phyloP scores from a whole-genome alignment of 2,797 vertebrate genomes.

The Nannoperca obscura region DNA sequence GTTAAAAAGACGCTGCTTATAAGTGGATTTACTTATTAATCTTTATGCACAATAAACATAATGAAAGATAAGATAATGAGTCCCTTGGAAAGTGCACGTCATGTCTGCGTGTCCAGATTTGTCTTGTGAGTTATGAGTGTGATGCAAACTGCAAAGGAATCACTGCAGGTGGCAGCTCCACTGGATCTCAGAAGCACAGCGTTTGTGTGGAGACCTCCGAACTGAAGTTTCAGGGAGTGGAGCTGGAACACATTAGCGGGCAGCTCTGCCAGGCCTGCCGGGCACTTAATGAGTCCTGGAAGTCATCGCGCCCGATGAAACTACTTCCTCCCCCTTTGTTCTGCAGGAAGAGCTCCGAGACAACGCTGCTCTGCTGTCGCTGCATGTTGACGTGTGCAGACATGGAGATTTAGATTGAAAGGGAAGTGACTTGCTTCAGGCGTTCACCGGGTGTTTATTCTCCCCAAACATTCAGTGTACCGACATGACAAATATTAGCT shows the following conservation, averaged over 20 bases:
- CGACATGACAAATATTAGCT: background rate
- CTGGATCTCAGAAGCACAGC: background rate
- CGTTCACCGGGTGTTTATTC: no score
- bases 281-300: constrained; percentile 54
- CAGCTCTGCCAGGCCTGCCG: constrained; percentile 22
- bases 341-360: constrained; percentile 48
- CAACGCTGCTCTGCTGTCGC: constrained; percentile 15
- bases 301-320: constrained; percentile 57
- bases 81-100: background rate
- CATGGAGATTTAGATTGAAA: no score
- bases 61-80: background rate
- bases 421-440: no score
- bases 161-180: background rate
- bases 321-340: constrained; percentile 54
- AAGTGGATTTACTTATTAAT: background rate
- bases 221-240: constrained; percentile 28
- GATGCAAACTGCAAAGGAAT: no score
- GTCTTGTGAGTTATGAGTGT: background rate
- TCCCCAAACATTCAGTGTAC: no score
- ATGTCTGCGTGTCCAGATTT: background rate
- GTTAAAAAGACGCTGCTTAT: no score
- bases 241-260: constrained; percentile 44
- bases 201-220: background rate
- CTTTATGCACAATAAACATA: no score
- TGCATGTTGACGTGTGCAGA: constrained; percentile 12